phyloP scores from a whole-genome alignment of 2,113 vertebrate genomes.

The Pristiophorus japonicus region DNA sequence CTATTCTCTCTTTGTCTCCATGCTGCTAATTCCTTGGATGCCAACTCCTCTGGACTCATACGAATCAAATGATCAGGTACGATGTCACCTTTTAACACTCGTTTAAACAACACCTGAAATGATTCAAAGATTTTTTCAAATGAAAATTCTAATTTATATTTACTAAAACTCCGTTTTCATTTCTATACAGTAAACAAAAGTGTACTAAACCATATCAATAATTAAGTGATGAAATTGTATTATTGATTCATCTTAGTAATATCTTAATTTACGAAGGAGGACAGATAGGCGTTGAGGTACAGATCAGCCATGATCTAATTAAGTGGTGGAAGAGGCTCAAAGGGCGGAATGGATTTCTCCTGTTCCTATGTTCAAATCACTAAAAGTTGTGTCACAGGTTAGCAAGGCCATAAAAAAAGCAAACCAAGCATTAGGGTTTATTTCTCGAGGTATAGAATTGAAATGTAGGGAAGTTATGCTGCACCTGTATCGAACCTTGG shows the following conservation, averaged over 20 bases:
- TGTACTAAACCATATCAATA: background rate
- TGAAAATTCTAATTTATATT: background rate
- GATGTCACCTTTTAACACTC: constrained; percentile 90
- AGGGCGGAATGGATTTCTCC: too few species aligned
- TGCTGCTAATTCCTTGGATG: constrained; percentile 92
- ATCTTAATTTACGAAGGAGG: background rate
- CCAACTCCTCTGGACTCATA: constrained; percentile 95
- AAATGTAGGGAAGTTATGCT: too few species aligned
- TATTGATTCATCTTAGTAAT: background rate
- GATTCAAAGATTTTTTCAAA: constrained; percentile 35
- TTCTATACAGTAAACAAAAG: constrained; percentile 20
- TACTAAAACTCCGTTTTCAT: background rate
- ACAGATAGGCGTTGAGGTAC: background rate
- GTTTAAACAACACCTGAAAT: constrained; percentile 83
- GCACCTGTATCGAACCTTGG: too few species aligned
- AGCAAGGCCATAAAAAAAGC: too few species aligned
- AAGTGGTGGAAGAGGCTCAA: too few species aligned
- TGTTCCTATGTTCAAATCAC: too few species aligned
- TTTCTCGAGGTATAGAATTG: too few species aligned
- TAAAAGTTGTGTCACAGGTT: too few species aligned
- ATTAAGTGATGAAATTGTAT: background rate
- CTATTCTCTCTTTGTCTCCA: constrained; percentile 94
- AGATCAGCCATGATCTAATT: too few species aligned
- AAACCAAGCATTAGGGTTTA: too few species aligned
- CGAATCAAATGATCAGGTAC: constrained; percentile 85